Percentiles rank a stretch among this genome's conserved stretches.
These are phyloP conservation scores for Lacanobia oleracea DNA, from an alignment of 2,888 invertebrate species.

Conservation along the genomic window DNA sequence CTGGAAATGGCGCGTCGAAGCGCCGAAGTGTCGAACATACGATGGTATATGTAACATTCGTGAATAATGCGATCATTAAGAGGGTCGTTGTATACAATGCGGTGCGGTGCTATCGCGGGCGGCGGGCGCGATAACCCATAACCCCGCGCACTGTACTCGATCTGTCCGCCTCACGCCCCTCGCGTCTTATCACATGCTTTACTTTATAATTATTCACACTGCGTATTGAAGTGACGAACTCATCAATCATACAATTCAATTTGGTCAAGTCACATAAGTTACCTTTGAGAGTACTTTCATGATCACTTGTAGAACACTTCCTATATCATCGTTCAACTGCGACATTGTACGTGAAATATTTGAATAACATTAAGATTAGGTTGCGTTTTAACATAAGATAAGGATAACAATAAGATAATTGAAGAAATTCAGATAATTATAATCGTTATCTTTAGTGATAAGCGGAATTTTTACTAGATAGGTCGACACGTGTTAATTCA, in stretches of 20 bases:
- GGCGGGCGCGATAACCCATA: constrained; percentile 64
- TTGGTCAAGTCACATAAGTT: not conserved
- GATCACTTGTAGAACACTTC: constrained; percentile 18
- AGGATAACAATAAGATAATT: constrained; percentile 1
- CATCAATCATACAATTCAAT: constrained; percentile 21
- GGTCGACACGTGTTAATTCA: constrained; percentile 1
- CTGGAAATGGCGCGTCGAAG: constrained; percentile 6
- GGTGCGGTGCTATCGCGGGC: constrained; percentile 61
- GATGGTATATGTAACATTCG: constrained; percentile 31
- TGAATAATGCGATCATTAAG: constrained; percentile 52
- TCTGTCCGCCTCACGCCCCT: constrained; percentile 58
- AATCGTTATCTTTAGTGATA: constrained; percentile 15
- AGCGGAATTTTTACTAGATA: not conserved
- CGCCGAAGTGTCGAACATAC: not conserved
- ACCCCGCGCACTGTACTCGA: constrained; percentile 58
- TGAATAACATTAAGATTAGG: constrained; percentile 2
- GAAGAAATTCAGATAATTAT: constrained; percentile 16
- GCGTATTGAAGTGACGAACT: constrained; percentile 24
- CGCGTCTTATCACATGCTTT: constrained; percentile 59
- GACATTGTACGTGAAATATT: constrained; percentile 21
- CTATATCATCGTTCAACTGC: constrained; percentile 30
- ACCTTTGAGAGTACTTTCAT: not conserved
- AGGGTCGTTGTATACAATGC: constrained; percentile 66
- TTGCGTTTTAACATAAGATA: constrained; percentile 12
- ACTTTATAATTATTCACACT: constrained; percentile 45